Evolutionary conservation across 1,140 invertebrate species (phyloP).

Genomic region (Gerris buenoi): DNA sequence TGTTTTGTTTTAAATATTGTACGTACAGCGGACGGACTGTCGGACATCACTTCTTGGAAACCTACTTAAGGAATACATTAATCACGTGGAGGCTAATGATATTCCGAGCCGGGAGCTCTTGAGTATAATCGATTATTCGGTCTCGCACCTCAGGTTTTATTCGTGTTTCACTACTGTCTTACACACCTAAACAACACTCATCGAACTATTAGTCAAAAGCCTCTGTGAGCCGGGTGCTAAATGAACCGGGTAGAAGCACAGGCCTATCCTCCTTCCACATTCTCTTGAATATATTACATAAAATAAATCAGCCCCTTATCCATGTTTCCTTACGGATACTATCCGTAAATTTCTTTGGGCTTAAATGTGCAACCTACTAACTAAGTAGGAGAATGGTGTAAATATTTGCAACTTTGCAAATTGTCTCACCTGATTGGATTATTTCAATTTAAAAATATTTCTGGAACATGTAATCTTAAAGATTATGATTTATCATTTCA

Average conservation of each 20-base stretch:
- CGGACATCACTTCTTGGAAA: neutral
- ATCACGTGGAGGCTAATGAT: neutral
- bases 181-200: neutral
- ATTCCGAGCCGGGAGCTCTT: neutral
- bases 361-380: no score
- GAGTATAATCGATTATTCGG: neutral
- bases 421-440: no score
- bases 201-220: neutral
- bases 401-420: no score
- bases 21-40: neutral
- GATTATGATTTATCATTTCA: no score
- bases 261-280: no score
- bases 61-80: neutral
- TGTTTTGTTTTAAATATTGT: neutral
- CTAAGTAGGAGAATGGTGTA: no score
- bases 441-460: no score
- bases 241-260: neutral
- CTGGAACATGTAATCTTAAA: no score
- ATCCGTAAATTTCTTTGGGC: no score
- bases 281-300: neutral
- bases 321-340: no score
- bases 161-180: neutral
- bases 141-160: neutral
- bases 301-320: neutral
- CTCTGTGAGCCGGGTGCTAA: neutral